These are phyloP conservation scores for Hetaerina titia DNA, from an alignment of 2,888 invertebrate species.

Conservation along the genomic window DNA sequence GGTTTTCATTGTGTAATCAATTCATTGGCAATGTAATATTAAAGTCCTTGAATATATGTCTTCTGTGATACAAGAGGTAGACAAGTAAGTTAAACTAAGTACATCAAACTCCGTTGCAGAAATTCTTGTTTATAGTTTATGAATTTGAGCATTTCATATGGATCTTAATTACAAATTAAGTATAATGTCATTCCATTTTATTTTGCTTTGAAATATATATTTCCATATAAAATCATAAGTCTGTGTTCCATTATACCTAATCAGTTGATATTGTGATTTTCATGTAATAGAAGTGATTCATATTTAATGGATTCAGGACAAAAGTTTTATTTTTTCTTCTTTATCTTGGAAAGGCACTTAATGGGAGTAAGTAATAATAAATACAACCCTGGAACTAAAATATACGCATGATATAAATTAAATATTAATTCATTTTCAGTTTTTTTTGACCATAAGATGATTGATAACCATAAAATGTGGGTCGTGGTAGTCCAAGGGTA, in stretches of 20 bases:
- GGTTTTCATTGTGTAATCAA: not conserved
- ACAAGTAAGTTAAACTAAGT: not conserved
- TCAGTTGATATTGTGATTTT: no score
- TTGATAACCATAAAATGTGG: no score
- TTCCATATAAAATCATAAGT: no score
- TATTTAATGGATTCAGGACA: not conserved
- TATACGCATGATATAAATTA: not conserved
- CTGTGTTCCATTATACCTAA: no score
- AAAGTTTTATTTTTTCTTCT: not conserved
- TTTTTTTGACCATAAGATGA: no score
- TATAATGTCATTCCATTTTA: no score
- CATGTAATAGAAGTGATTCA: not conserved
- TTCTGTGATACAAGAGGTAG: not conserved
- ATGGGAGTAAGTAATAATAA: not conserved
- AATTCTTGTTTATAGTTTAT: not conserved
- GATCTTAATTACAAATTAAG: no score
- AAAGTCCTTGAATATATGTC: not conserved
- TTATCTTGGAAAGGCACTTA: not conserved
- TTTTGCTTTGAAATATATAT: no score
- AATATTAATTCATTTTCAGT: not conserved
- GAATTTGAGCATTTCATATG: no score
- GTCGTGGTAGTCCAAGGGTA: no score
- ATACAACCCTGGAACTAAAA: no score
- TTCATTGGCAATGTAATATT: not conserved
- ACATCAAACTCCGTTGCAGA: not conserved